These are phyloP conservation scores for Mycetomoellerius zeteki DNA, from an alignment of 1,140 invertebrate species.

Conservation along the genomic window DNA sequence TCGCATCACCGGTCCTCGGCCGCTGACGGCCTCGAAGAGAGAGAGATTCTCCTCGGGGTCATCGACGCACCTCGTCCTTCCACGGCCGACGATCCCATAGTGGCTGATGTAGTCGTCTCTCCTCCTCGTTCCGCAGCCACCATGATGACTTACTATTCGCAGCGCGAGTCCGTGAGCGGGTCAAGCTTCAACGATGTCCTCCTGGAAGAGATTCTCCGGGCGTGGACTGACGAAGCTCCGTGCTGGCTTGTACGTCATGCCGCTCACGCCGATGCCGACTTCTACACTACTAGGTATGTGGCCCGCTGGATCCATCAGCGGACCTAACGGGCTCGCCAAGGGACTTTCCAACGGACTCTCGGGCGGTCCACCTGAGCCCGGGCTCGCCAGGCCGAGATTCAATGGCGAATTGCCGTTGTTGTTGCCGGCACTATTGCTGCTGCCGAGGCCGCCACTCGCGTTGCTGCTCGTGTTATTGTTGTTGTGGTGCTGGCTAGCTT, in stretches of 20 bases:
- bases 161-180: constrained; percentile 85
- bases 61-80: constrained; percentile 35
- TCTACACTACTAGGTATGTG: constrained; percentile 87
- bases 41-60: constrained; percentile 17
- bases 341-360: constrained; percentile 87
- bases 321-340: constrained; percentile 86
- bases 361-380: constrained; percentile 84
- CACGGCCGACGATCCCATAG: constrained; percentile 14
- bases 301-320: constrained; percentile 83
- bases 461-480: constrained; percentile 83
- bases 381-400: constrained; percentile 87
- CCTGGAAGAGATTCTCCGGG: constrained; percentile 89
- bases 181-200: constrained; percentile 88
- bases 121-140: constrained; percentile 23
- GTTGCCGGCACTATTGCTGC: constrained; percentile 76
- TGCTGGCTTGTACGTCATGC: constrained; percentile 90
- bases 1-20: constrained; percentile 4
- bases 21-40: constrained; percentile 36
- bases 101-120: constrained; percentile 23
- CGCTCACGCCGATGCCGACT: constrained; percentile 89
- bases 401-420: constrained; percentile 88
- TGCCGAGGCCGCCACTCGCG: constrained; percentile 79
- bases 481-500: constrained; percentile 86
- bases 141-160: constrained; percentile 82
- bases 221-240: constrained; percentile 88